Percentiles rank a stretch among this genome's conserved stretches.
Evolutionary conservation across 2,888 invertebrate species (phyloP).

Genomic region (Sphecodes monilicornis): DNA sequence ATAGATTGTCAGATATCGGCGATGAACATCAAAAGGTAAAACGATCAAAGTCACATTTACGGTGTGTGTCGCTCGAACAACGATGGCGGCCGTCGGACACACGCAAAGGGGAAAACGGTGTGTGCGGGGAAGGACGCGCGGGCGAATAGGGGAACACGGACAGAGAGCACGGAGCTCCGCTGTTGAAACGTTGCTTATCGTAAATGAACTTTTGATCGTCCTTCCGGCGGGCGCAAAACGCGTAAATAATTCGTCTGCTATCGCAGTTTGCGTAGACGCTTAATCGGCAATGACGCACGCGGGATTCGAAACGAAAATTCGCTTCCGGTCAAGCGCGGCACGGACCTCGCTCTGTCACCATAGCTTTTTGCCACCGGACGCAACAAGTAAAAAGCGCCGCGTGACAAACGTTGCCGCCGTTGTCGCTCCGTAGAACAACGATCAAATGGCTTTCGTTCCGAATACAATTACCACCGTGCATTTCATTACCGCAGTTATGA

Average conservation of each 20-base stretch:
- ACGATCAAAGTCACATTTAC: slow-evolving; percentile 59
- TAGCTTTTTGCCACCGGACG: slow-evolving; percentile 16
- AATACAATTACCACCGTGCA: background rate
- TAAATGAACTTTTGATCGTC: slow-evolving; percentile 46
- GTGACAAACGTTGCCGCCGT: background rate
- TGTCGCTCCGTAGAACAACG: background rate
- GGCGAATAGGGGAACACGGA: background rate
- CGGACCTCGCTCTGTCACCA: background rate
- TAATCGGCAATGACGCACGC: slow-evolving; percentile 37
- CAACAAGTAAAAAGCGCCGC: slow-evolving; percentile 41
- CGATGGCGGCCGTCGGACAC: background rate
- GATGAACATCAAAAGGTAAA: slow-evolving; percentile 63
- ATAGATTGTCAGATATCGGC: slow-evolving; percentile 63
- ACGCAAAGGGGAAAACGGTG: background rate
- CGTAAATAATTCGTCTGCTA: slow-evolving; percentile 37
- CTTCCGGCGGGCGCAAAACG: slow-evolving; percentile 40
- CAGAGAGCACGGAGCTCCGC: background rate
- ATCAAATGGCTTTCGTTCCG: background rate
- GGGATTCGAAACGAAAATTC: slow-evolving; percentile 39
- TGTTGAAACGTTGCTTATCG: slow-evolving; percentile 53
- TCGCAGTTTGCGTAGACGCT: slow-evolving; percentile 38
- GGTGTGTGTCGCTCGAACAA: slow-evolving; percentile 29
- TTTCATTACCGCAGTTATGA: slow-evolving; percentile 2
- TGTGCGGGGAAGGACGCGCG: background rate
- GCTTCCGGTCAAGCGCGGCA: slow-evolving; percentile 8